Base-by-base conservation (phyloP, 2,797 vertebrate genomes). In the Thunnus albacares region DNA sequence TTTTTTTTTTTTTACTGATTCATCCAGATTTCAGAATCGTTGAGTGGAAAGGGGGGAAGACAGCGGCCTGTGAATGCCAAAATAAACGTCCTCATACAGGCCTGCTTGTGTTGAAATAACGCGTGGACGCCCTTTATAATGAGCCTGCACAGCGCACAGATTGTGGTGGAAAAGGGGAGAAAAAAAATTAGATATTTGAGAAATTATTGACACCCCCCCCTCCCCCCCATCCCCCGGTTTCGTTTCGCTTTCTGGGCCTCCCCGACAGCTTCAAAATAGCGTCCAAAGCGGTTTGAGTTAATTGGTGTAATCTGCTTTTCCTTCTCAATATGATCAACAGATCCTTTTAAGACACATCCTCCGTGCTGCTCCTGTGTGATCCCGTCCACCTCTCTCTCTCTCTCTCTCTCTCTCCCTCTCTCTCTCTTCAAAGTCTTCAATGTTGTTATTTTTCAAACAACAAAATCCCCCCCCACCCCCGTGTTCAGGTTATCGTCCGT, bases 301-400 rank as follows among this genome's bases (percentile, higher is more conserved):
- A 87, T 77, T 80, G 90, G 77, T 74, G 83, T 85, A 87, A 93
- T 93, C 92, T 91, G 88, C 80, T 92, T 88, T 86, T 83, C 94
- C 93, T 90, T 89, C 90, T 90, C 85, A 67, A 58, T 88, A 65
- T 85, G 93, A 94, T 93, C 94, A 95, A 93, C 94, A 94, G 94
- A 94, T 95, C 87, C 69, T 82, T 89, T 85, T 75, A 80, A 89
- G 84, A 92, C 90, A 84, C 90, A 88, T 91, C 87, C 86, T 86
- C 86, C 79, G 83, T 41, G 3, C 76, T 28, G 83, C 81, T 82
- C 82, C 8, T 45, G 89, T 53, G 83, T 68, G 90, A 87, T 90
- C 90, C 82, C 90, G 84, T 53, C 43, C 30, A 43, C 51, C 63
- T 22, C 71, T 63, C 47, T 53, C 60, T 43, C 14, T 28, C 20